These are phyloP conservation scores for Neelides sp. DNA, from an alignment of 1,140 invertebrate genomes.

Conservation along the genomic window DNA sequence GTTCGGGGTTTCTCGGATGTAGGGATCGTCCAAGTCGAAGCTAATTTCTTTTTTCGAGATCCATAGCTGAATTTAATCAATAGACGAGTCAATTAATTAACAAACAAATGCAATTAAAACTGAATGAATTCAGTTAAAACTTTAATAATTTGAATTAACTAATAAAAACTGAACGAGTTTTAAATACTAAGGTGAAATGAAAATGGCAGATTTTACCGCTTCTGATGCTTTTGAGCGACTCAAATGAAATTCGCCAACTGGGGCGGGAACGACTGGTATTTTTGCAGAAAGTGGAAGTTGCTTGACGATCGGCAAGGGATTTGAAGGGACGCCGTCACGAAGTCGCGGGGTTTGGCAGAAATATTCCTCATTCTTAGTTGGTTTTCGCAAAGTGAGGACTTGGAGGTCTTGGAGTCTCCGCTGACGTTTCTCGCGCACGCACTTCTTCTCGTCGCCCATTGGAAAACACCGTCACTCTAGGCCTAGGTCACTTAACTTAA, in stretches of 20 bases:
- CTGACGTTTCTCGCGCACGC: no score
- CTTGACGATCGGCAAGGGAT: conserved; percentile 15
- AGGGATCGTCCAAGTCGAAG: conserved; percentile 17
- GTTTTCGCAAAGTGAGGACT: conserved; percentile 8
- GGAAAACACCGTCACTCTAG: no score
- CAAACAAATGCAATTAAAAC: neutral
- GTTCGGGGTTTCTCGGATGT: conserved; percentile 10
- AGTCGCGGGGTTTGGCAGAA: neutral
- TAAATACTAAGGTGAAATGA: neutral
- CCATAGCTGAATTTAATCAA: neutral
- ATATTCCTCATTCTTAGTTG: conserved; percentile 7
- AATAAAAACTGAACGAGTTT: neutral
- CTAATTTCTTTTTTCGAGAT: neutral
- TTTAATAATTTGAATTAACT: neutral
- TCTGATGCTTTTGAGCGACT: conserved; percentile 1
- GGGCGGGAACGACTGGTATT: conserved; percentile 15
- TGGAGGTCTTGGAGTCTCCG: conserved; percentile 12
- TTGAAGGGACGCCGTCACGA: conserved; percentile 11
- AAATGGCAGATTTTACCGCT: conserved; percentile 2
- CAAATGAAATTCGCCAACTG: conserved; percentile 6
- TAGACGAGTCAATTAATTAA: neutral
- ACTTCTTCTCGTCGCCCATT: no score
- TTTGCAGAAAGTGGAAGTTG: conserved; percentile 12
- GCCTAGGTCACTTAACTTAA: no score
- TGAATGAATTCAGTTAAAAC: neutral